Evolutionary conservation across 2,888 invertebrate species (phyloP), one percentile per base, ranked within the genome.

Genomic region (Listrodromus nycthemerus): DNA sequence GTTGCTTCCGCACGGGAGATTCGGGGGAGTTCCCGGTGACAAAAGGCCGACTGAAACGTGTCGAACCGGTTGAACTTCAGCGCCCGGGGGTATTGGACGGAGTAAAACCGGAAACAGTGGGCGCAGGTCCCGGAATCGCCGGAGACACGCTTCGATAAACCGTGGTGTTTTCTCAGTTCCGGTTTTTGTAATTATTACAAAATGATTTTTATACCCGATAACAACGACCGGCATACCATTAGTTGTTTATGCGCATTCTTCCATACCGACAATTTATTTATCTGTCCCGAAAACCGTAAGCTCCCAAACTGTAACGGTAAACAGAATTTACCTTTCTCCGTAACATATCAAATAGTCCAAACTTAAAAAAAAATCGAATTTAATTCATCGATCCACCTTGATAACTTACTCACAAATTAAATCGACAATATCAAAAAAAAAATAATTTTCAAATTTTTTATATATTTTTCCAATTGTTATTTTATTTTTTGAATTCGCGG

Each of bases 101-200:
- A 1, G 69, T 65, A 73, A 82, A 82, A 76, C 86, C 76, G 86
- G 85, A 84, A 84, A 52, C 52, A 33, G 61, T 83, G 74, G 81
- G 81, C 80, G 84, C 80, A 82, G 80, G 41, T 76, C 55, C 70
- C 74, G 81, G 81, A 84, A 81, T 41, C 61, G 71, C 21, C 71
- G 87, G 87, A 87, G 86, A 85, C 81, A 80, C 84, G 87, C 85
- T 75, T 82, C 77, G 84, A 77, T 55, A 52, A 45, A 19, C 30
- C 16, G 45, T n/a, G 10, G 27, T 24, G 24, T 30, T 50, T 10
- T 65, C 76, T 74, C 52, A 73, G 69, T 86, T 81, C 80, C 80
- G 74, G 69, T 65, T 75, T 78, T 82, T 65, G 30, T 78, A 19
- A 41, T 48, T 66, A 61, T 48, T 19, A 73, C 76, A 27, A 67